Evolutionary conservation across 2,797 vertebrate species (phyloP).

Genomic region (Enteromius paludinosus): DNA sequence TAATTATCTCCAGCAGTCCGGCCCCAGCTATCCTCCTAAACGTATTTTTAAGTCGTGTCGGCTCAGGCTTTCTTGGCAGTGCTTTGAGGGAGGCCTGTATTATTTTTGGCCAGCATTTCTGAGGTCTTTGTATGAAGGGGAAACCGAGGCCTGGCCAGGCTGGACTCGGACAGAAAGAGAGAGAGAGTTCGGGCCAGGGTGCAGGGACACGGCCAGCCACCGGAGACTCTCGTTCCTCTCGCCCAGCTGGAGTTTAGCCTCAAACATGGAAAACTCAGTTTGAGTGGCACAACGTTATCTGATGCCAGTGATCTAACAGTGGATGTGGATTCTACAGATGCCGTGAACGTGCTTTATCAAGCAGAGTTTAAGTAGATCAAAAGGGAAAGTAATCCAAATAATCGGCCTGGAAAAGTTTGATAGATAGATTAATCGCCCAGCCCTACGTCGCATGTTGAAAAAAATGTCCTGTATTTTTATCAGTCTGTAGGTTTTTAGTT

Average conservation of each 20-base stretch:
- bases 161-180: constrained; percentile 55
- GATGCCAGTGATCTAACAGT: not conserved
- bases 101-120: constrained; percentile 59
- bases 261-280: constrained; percentile 26
- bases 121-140: constrained; percentile 51
- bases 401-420: too few species aligned
- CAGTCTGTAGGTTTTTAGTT: too few species aligned
- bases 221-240: constrained; percentile 35
- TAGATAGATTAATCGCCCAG: too few species aligned
- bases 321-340: not conserved
- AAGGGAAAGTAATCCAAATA: too few species aligned
- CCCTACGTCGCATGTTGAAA: too few species aligned
- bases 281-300: not conserved
- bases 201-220: constrained; percentile 14
- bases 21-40: constrained; percentile 57
- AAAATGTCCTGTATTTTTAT: too few species aligned
- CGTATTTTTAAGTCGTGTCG: constrained; percentile 62
- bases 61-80: constrained; percentile 55
- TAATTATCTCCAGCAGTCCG: constrained; percentile 62
- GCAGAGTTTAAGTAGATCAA: not conserved
- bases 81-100: constrained; percentile 59
- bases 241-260: constrained; percentile 30
- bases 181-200: constrained; percentile 30
- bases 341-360: not conserved
- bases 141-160: constrained; percentile 59